A percentile compares a stretch with the other conserved stretches of the same genome.
These are phyloP conservation scores for Nomada flava DNA, from an alignment of 2,888 invertebrate species.

Conservation along the genomic window DNA sequence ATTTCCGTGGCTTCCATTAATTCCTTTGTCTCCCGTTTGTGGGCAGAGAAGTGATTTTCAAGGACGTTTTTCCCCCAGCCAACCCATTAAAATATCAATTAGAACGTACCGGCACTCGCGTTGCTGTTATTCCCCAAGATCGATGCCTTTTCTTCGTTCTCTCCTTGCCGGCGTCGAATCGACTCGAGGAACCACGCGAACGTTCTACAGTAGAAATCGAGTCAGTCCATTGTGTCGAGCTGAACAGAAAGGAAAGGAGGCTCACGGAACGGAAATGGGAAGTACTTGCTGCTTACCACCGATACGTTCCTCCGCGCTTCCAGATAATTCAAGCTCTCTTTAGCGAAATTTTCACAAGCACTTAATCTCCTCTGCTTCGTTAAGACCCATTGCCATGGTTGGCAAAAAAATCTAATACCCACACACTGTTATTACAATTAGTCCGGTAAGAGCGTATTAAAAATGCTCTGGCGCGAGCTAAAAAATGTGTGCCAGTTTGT, in stretches of 20 bases:
- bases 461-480: too few relatives aligned
- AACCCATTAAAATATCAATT: conserved; percentile 83
- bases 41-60: conserved; percentile 77
- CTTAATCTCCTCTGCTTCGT: conserved; percentile 3
- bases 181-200: conserved; percentile 63
- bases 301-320: conserved; percentile 28
- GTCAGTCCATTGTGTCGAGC: conserved; percentile 65
- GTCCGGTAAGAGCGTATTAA: too few relatives aligned
- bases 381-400: neutral
- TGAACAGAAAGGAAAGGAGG: conserved; percentile 59
- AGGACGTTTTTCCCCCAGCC: conserved; percentile 69
- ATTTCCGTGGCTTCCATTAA: conserved; percentile 82
- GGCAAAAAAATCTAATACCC: neutral
- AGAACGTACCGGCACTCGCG: conserved; percentile 62
- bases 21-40: conserved; percentile 81
- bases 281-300: conserved; percentile 26
- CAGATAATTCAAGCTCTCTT: conserved; percentile 21
- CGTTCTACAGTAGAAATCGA: conserved; percentile 63
- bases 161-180: conserved; percentile 61
- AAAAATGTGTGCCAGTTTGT: too few relatives aligned
- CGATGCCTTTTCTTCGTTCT: conserved; percentile 58
- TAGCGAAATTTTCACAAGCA: neutral
- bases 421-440: too few relatives aligned
- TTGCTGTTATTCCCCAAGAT: conserved; percentile 43
- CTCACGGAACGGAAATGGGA: conserved; percentile 31